Evolutionary conservation across 2,888 invertebrate genomes (phyloP).

Genomic region (Petrolisthes cinctipes): DNA sequence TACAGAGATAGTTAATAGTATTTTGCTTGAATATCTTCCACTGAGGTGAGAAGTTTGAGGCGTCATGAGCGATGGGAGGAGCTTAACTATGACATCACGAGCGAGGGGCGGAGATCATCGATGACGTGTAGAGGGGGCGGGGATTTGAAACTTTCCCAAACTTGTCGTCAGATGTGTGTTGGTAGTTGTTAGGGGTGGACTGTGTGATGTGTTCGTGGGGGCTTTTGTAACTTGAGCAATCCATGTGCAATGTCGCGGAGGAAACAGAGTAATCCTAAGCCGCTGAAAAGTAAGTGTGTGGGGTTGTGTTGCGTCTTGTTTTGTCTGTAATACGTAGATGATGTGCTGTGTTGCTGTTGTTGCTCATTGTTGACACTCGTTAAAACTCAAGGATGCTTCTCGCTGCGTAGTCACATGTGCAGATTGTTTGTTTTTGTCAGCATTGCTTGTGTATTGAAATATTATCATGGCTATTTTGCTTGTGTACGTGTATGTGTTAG

Average conservation of each 20-base stretch:
- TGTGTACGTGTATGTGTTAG: no score
- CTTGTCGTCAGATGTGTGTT: constrained; percentile 59
- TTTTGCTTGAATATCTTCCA: neutral
- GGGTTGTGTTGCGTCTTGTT: neutral
- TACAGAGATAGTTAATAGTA: neutral
- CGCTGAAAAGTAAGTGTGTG: constrained; percentile 88
- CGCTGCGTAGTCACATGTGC: neutral
- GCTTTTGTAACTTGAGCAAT: constrained; percentile 40
- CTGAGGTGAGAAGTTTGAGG: neutral
- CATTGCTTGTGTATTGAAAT: no score
- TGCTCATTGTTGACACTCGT: neutral
- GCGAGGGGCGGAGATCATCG: constrained; percentile 40
- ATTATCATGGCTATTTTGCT: no score
- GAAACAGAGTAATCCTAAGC: constrained; percentile 96
- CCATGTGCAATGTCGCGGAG: constrained; percentile 83
- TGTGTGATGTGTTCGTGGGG: constrained; percentile 52
- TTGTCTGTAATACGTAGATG: neutral
- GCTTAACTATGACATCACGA: constrained; percentile 30
- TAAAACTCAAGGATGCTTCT: neutral
- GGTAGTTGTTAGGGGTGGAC: constrained; percentile 52
- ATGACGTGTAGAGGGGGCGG: constrained; percentile 47
- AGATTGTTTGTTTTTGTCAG: neutral
- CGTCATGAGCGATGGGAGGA: constrained; percentile 10
- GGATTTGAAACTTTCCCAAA: constrained; percentile 57
- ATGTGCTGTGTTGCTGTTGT: neutral